A percentile compares a stretch with the other conserved stretches of the same genome.
phyloP scores from a whole-genome alignment of 2,113 vertebrate species.

The Aegypius monachus region DNA sequence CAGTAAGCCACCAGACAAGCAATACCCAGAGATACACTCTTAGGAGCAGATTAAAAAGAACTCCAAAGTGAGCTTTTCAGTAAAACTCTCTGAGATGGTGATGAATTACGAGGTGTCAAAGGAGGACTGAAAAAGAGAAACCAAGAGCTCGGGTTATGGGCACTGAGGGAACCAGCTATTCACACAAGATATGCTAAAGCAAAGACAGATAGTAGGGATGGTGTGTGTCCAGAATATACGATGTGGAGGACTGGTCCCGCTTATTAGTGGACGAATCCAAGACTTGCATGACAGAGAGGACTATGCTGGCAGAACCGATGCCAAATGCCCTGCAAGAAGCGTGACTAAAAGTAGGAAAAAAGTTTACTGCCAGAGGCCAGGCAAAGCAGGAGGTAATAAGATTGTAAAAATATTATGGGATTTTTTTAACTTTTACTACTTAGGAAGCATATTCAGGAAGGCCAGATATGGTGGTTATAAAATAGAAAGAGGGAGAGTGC shows the following conservation, averaged over 20 bases:
- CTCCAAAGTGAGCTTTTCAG: neutral
- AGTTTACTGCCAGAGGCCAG: neutral
- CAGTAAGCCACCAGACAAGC: neutral
- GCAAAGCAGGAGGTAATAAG: slow-evolving; percentile 29
- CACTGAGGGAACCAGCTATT: slow-evolving; percentile 9
- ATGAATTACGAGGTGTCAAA: neutral
- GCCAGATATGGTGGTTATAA: slow-evolving; percentile 2
- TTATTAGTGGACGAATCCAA: neutral
- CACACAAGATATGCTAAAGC: neutral
- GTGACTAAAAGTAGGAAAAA: neutral
- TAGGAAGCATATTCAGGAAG: slow-evolving; percentile 12
- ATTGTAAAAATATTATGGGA: slow-evolving; percentile 41
- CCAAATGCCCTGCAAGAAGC: neutral
- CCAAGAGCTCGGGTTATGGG: neutral
- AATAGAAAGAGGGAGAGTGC: neutral
- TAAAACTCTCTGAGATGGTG: neutral
- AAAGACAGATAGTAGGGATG: neutral
- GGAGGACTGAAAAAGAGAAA: neutral
- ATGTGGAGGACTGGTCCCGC: neutral
- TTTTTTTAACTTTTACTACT: slow-evolving; percentile 49
- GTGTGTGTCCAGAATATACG: neutral
- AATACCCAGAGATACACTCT: neutral
- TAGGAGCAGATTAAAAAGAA: slow-evolving; percentile 5
- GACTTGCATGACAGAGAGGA: neutral
- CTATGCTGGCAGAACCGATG: neutral